Evolutionary conservation across 1,140 invertebrate species (phyloP).

Genomic region (Hyles euphorbiae): DNA sequence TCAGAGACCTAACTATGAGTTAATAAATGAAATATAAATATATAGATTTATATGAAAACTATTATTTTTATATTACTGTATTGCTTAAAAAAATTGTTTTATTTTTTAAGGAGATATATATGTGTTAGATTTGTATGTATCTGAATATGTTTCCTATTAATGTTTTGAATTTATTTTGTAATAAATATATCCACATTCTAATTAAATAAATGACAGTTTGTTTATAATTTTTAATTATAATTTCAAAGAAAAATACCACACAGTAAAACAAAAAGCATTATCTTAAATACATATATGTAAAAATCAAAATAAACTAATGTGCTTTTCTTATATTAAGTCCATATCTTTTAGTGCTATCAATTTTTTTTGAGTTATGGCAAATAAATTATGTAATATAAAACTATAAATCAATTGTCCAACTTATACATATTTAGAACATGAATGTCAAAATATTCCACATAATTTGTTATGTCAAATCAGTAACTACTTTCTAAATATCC

Average conservation of each 20-base stretch:
- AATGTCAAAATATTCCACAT: neutral
- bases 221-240: neutral
- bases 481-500: conserved; percentile 1
- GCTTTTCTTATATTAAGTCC: neutral
- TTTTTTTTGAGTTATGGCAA: neutral
- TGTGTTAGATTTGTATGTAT: too few relatives aligned
- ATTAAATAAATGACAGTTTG: too few relatives aligned
- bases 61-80: neutral
- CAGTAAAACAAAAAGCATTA: neutral
- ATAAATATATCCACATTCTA: too few relatives aligned
- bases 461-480: neutral
- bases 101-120: too few relatives aligned
- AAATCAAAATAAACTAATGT: too few relatives aligned
- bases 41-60: neutral
- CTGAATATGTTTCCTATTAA: too few relatives aligned
- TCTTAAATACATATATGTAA: too few relatives aligned
- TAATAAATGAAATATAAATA: conserved; percentile 23
- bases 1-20: conserved; percentile 31
- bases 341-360: too few relatives aligned
- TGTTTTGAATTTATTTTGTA: too few relatives aligned
- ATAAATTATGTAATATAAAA: conserved; percentile 9
- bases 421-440: conserved; percentile 6
- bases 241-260: conserved; percentile 4
- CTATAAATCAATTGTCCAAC: conserved; percentile 4
- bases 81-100: neutral